Conservation (phyloP, 2,113 vertebrate genomes). For the Pseudolaguvia tuberculata region DNA sequence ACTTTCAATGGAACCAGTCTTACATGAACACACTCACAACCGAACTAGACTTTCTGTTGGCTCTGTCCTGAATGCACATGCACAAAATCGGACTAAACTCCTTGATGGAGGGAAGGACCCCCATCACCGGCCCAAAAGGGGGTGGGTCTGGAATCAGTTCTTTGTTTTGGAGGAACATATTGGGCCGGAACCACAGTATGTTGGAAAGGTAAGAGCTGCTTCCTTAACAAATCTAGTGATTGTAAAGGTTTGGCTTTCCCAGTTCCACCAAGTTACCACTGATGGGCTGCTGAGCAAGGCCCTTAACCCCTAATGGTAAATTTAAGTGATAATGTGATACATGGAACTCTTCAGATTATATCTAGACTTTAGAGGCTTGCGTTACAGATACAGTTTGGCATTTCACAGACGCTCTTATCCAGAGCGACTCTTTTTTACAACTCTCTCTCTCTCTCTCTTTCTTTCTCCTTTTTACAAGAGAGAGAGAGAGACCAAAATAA, state of each 20-base stretch:
- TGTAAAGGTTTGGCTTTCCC: too few relatives aligned
- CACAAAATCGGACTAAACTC: conserved; percentile 70
- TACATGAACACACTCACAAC: background rate
- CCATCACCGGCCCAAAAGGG: conserved; percentile 83
- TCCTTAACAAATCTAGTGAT: background rate
- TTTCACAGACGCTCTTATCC: too few relatives aligned
- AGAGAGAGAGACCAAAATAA: too few relatives aligned
- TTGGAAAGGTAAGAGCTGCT: conserved; percentile 76
- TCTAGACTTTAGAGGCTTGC: background rate
- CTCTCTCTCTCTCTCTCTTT: too few relatives aligned
- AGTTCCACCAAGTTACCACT: too few relatives aligned
- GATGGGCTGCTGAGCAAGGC: too few relatives aligned
- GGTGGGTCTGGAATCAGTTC: conserved; percentile 92
- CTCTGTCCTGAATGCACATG: conserved; percentile 71
- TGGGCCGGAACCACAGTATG: conserved; percentile 82
- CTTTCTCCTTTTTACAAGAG: too few relatives aligned
- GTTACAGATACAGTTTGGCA: too few relatives aligned
- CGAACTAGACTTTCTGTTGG: conserved; percentile 70
- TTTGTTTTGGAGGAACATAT: conserved; percentile 92
- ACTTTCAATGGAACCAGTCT: background rate
- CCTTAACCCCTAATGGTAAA: too few relatives aligned
- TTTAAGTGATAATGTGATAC: too few relatives aligned
- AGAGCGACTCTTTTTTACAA: too few relatives aligned
- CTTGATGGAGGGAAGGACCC: conserved; percentile 76
- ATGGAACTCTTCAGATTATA: too few relatives aligned